Evolutionary conservation across 2,113 vertebrate genomes (phyloP).

Genomic region (Dicentrarchus labrax): DNA sequence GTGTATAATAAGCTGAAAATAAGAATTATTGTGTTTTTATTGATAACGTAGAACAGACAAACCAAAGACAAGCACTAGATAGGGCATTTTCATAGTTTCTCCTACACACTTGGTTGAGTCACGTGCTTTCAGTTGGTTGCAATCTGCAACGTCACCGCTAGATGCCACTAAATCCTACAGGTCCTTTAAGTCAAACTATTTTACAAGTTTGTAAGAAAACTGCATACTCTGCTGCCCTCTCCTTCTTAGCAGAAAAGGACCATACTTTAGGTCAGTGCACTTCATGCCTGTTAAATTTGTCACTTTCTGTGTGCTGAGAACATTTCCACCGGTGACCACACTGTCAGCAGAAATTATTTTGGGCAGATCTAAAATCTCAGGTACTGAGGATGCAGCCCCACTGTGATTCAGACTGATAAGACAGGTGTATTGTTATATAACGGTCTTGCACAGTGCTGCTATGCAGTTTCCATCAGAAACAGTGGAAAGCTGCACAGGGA

Average conservation of each 20-base stretch:
- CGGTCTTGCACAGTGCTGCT: slow-evolving; percentile 7
- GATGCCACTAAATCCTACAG: too few relatives aligned
- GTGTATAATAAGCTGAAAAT: too few relatives aligned
- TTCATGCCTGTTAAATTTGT: neutral
- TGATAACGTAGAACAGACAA: too few relatives aligned
- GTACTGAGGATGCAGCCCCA: neutral
- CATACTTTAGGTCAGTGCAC: slow-evolving; percentile 15
- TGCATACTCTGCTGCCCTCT: neutral
- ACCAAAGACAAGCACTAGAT: too few relatives aligned
- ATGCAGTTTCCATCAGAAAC: neutral
- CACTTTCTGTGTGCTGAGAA: neutral
- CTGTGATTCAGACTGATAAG: slow-evolving; percentile 19
- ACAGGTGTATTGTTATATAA: slow-evolving; percentile 31
- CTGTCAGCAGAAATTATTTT: slow-evolving; percentile 28
- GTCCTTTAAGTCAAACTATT: neutral
- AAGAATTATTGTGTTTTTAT: too few relatives aligned
- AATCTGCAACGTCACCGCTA: too few relatives aligned
- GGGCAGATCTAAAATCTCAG: slow-evolving; percentile 21
- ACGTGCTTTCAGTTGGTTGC: too few relatives aligned
- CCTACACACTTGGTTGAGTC: too few relatives aligned
- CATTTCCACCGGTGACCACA: slow-evolving; percentile 3
- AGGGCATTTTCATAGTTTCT: too few relatives aligned
- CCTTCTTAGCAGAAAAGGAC: neutral
- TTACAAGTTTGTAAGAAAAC: neutral
- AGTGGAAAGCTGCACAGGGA: neutral